phyloP scores from a whole-genome alignment of 2,888 invertebrate species.

The Athrips mouffetella region DNA sequence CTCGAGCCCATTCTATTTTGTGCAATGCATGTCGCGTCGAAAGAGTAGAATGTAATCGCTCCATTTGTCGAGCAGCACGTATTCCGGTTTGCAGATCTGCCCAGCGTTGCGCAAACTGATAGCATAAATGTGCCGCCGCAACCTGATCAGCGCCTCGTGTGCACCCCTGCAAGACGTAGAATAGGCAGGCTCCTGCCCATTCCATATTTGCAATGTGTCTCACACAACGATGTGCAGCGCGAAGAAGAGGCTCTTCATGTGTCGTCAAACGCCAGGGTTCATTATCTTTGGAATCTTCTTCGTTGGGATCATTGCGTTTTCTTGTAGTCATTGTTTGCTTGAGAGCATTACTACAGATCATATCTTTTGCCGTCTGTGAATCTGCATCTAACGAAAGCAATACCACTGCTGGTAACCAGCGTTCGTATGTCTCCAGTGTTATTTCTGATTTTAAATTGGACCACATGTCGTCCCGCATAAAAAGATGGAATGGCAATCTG shows the following conservation, averaged over 20 bases:
- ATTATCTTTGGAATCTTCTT: conserved; percentile 45
- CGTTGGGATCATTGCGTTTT: conserved; percentile 45
- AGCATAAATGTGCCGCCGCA: conserved; percentile 70
- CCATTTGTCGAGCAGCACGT: conserved; percentile 71
- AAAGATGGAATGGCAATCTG: conserved; percentile 68
- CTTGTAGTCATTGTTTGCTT: conserved; percentile 74
- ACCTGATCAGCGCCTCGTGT: conserved; percentile 75
- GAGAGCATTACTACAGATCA: conserved; percentile 74
- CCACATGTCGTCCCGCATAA: conserved; percentile 73
- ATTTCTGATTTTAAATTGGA: conserved; percentile 72
- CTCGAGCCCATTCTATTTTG: conserved; percentile 70
- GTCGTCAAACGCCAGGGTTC: conserved; percentile 65
- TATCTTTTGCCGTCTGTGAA: conserved; percentile 67
- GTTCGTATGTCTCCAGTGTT: conserved; percentile 69
- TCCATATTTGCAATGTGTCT: conserved; percentile 73
- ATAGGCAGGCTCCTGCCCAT: conserved; percentile 75
- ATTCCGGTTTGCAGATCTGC: conserved; percentile 68
- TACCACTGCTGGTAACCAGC: conserved; percentile 64
- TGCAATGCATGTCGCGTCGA: conserved; percentile 68
- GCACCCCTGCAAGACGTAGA: conserved; percentile 71
- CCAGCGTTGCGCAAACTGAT: conserved; percentile 73
- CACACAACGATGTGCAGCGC: conserved; percentile 69
- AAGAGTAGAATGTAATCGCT: conserved; percentile 63
- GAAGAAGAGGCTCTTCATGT: conserved; percentile 63
- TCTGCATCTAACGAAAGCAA: conserved; percentile 62